Percentiles rank a stretch among this genome's conserved stretches.
These are phyloP conservation scores for Leistus spinibarbis DNA, from an alignment of 2,888 invertebrate species.

Conservation along the genomic window DNA sequence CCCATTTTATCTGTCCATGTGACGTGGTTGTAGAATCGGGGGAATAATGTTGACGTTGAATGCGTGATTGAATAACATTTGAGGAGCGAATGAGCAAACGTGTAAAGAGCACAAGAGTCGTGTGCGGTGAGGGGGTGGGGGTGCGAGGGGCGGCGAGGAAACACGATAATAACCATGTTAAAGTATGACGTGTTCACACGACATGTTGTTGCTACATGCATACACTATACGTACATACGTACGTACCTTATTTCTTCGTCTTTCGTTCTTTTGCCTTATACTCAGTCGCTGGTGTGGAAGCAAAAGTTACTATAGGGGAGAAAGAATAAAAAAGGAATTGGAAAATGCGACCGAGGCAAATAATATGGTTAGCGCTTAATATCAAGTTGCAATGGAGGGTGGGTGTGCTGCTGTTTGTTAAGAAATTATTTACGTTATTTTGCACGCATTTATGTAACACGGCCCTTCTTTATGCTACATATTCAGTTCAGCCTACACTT, in stretches of 20 bases:
- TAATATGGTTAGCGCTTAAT: neutral
- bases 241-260: neutral
- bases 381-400: neutral
- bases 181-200: neutral
- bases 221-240: neutral
- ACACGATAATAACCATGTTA: neutral
- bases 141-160: too few species aligned
- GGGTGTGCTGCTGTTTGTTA: neutral
- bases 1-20: neutral
- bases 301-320: too few species aligned
- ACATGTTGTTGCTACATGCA: neutral
- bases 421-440: neutral
- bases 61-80: neutral
- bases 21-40: neutral
- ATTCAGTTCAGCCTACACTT: too few species aligned
- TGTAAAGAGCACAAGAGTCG: neutral
- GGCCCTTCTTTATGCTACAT: too few species aligned
- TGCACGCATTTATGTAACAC: too few species aligned
- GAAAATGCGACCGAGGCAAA: neutral
- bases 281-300: too few species aligned
- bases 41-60: neutral
- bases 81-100: neutral
- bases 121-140: too few species aligned
- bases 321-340: too few species aligned
- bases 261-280: too few species aligned